These are phyloP conservation scores for Tetrax tetrax DNA, from an alignment of 2,113 vertebrate genomes.

Conservation along the genomic window DNA sequence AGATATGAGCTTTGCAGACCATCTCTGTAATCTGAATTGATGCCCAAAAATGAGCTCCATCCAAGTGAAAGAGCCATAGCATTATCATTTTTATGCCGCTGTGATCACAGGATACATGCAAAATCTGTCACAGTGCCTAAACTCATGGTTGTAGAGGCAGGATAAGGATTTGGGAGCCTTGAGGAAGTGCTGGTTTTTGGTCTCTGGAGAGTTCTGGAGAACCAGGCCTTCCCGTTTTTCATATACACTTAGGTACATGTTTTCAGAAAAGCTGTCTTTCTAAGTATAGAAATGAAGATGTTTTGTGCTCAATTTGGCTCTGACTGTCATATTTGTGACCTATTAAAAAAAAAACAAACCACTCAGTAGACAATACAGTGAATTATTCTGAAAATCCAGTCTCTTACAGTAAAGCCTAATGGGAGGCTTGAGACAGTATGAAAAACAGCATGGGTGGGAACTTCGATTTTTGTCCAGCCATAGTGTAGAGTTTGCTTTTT, in stretches of 20 bases:
- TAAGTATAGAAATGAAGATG: not conserved
- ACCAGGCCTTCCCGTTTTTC: not conserved
- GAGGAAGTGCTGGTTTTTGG: not conserved
- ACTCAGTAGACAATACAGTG: not conserved
- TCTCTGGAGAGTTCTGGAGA: not conserved
- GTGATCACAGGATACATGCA: not conserved
- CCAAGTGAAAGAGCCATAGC: not conserved
- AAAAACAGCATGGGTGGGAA: not conserved
- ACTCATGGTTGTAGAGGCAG: not conserved
- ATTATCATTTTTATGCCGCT: not conserved
- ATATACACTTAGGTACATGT: not conserved
- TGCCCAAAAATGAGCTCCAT: not conserved
- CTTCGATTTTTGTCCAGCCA: not conserved
- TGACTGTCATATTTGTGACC: not conserved
- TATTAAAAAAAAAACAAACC: not conserved
- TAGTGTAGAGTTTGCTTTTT: not conserved
- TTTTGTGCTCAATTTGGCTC: not conserved
- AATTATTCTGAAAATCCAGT: not conserved
- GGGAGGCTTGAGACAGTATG: not conserved
- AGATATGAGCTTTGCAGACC: not conserved
- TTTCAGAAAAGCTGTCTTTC: not conserved
- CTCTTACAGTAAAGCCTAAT: not conserved
- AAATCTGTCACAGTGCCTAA: not conserved
- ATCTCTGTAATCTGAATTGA: not conserved
- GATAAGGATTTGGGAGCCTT: not conserved